A percentile compares a stretch with the other conserved stretches of the same genome.
phyloP scores from a whole-genome alignment of 1,140 invertebrate genomes.

The Trinorchestia longiramus region DNA sequence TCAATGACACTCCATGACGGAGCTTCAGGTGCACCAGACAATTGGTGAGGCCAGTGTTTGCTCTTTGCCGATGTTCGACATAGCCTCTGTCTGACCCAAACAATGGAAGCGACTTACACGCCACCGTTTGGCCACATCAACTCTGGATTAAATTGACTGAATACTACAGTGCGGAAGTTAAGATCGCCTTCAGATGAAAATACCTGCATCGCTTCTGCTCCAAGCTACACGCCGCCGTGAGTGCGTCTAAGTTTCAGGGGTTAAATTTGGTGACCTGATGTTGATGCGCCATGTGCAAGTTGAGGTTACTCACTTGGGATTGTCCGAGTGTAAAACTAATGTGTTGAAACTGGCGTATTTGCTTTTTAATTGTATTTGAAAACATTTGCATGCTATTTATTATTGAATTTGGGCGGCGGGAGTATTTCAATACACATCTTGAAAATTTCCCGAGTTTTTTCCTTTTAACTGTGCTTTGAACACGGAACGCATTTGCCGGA shows the following conservation, averaged over 20 bases:
- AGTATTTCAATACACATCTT: background rate
- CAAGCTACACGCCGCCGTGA: background rate
- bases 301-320: background rate
- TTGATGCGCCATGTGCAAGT: background rate
- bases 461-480: too few species aligned
- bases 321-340: background rate
- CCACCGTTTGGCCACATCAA: background rate
- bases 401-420: background rate
- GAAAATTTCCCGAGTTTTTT: too few species aligned
- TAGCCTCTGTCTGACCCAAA: background rate
- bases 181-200: background rate
- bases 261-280: background rate
- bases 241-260: background rate
- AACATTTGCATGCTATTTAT: background rate
- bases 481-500: too few species aligned
- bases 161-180: background rate
- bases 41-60: background rate
- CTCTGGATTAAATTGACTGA: conserved; percentile 1
- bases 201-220: background rate
- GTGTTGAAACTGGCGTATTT: background rate
- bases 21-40: background rate
- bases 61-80: conserved; percentile 30
- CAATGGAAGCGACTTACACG: background rate
- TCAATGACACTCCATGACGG: background rate
- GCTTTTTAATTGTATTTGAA: background rate